Evolutionary conservation across 2,113 vertebrate species (phyloP).

Genomic region (Halichoerus grypus): DNA sequence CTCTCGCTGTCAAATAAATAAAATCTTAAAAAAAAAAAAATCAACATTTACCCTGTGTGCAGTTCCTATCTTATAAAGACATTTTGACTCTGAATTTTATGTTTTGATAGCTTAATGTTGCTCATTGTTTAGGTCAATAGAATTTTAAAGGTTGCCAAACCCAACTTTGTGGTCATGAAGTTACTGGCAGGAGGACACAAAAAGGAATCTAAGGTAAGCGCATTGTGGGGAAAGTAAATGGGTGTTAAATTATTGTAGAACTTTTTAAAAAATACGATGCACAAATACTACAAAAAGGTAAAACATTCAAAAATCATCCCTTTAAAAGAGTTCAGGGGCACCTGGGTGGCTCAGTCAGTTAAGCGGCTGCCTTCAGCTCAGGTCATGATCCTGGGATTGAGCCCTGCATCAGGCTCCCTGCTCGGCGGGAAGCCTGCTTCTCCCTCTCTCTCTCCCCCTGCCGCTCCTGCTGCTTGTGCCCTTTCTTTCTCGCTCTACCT

Average conservation of each 20-base stretch:
- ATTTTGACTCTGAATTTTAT: not conserved
- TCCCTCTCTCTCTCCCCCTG: too few species aligned
- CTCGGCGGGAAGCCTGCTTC: too few species aligned
- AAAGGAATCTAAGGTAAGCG: slow-evolving; percentile 96
- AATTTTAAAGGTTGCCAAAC: slow-evolving; percentile 98
- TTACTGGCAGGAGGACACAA: slow-evolving; percentile 98
- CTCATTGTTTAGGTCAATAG: slow-evolving; percentile 92
- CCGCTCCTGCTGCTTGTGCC: too few species aligned
- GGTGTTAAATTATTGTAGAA: not conserved
- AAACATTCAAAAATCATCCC: not conserved
- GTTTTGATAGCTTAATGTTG: slow-evolving; percentile 63
- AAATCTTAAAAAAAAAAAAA: too few species aligned
- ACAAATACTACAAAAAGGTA: not conserved
- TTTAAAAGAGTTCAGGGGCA: not conserved
- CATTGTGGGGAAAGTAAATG: not conserved
- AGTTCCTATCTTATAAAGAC: not conserved
- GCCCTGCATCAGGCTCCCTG: too few species aligned
- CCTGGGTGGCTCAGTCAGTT: too few species aligned
- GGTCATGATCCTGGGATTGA: too few species aligned
- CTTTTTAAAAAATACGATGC: not conserved
- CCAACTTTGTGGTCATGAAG: slow-evolving; percentile 99
- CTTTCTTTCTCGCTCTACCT: too few species aligned
- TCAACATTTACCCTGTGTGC: not conserved
- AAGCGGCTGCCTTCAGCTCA: too few species aligned
- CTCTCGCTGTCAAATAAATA: too few species aligned